Conservation (phyloP, 2,888 invertebrate genomes). For the Monoplex corrugatus region DNA sequence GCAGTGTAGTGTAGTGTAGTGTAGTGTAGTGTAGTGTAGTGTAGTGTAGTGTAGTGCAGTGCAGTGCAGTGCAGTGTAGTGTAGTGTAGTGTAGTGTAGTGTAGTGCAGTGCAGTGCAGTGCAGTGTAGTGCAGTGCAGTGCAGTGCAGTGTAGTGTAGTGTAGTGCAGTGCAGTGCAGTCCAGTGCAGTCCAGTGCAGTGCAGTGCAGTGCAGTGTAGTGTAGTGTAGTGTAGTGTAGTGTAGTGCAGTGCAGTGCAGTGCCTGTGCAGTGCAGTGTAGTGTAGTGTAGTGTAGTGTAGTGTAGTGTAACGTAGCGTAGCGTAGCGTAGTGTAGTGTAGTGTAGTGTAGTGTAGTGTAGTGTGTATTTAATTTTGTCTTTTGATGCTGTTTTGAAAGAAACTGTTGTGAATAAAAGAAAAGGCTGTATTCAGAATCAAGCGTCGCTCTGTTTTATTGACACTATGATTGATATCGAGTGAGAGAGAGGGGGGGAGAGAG, state of each 20-base stretch:
- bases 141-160: not conserved
- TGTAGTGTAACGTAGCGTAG: constrained; percentile 91
- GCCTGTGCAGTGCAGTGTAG: constrained; percentile 88
- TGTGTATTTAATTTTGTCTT: constrained; percentile 96
- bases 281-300: constrained; percentile 94
- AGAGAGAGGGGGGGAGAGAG: too few relatives aligned
- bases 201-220: constrained; percentile 7
- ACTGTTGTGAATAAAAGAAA: constrained; percentile 82
- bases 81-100: too few relatives aligned
- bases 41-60: too few relatives aligned
- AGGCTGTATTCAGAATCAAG: too few relatives aligned
- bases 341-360: constrained; percentile 98
- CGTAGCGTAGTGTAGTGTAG: constrained; percentile 94
- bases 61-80: too few relatives aligned
- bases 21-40: too few relatives aligned
- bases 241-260: constrained; percentile 57
- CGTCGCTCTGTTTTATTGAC: too few relatives aligned
- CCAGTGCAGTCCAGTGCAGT: not conserved
- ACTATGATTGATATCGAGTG: too few relatives aligned
- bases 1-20: too few relatives aligned
- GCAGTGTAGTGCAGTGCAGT: not conserved
- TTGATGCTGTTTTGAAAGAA: constrained; percentile 90
- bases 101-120: not conserved
- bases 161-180: not conserved
- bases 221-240: constrained; percentile 3